Evolutionary conservation across 2,113 vertebrate species (phyloP), one percentile per base, ranked within the genome.

Genomic region (Eclectus roratus): DNA sequence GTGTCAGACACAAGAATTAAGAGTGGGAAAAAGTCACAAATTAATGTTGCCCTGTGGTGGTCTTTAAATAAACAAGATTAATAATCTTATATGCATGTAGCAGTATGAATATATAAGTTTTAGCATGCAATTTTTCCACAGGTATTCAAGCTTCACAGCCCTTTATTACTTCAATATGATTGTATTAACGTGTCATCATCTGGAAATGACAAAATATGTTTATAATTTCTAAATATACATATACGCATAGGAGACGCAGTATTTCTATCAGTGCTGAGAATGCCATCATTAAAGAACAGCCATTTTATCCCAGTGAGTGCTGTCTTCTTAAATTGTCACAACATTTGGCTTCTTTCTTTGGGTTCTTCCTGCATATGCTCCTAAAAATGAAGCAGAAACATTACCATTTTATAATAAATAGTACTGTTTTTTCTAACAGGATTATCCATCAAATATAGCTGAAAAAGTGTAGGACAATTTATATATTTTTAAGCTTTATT

Each of bases 271-370:
- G 35, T 61, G 63, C 66, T 50, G 27, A 89, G 71, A 84, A 87
- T 49, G 44, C 37, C 44, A 82, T 35, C 25, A 60, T 41, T 84
- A 16, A 52, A 87, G 68, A 58, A n/a, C 4, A 76, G 52, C 29
- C 41, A 44, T 49, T 81, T 98, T 93, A 98, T 95, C 98, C 98
- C 71, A 98, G 74, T 4, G 98, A 98, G 92, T 98, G 98, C 19
- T 98, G 98, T 95, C 98, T 88, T 96, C 98, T 98, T 97, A 98
- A 97, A 97, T 98, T 98, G 97, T 98, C 98, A 97, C 98, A 98
- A 97, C 98, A 98, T 97, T 98, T 98, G 97, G 98, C 98, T 97
- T 98, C 98, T 96, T 98, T 98, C 97, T 98, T 98, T 97, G 98
- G 97, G 86, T 98, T 98, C 95, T 98, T 98, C 98, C 98, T 98